Base-by-base conservation (phyloP, 2,797 vertebrate species). In the Clamator glandarius region DNA sequence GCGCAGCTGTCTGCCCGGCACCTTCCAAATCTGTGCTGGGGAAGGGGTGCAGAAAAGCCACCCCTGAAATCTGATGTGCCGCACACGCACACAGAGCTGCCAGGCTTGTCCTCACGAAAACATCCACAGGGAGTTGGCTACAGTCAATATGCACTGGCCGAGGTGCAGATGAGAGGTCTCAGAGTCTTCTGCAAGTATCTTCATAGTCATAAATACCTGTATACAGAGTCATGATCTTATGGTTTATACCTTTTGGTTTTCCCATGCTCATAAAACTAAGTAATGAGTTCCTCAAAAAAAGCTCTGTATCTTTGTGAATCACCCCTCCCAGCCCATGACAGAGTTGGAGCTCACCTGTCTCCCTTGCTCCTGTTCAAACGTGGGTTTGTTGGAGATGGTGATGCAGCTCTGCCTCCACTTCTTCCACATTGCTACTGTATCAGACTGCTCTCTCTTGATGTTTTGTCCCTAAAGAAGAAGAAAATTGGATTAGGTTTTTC, bases 401-500 rank as follows among this genome's bases (percentile, higher is more conserved):
- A 3, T 46, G 21, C 36, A 46, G 63, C 82, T 87, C 66, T 85
- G 66, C 46, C 68, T 66, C 72, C 20, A 5, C 57, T 85, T 20
- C 68, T 87, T 77, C 70, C 63, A 17, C 59, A 3, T 5, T n/a
- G 72, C 79, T 78, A 4, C 35, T 44, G 9, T 16, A 2, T 77
- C 41, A 69, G 25, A 28, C 84, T 77, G 70, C 55, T 46, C 0
- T 5, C 0, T 42, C 62, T 70, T 57, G 46, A 63, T 87, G n/a
- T 81, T 91, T 92, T 80, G 82, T 75, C 83, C 87, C 73, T 75
- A 76, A 78, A 89, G 92, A 92, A 77, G 76, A 72, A 50, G 75
- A 62, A 90, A 93, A 87, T 73, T 66, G 36, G 90, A 78, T 84
- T 95, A 58, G 55, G 5, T 63, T 84, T 90, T 84, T 73, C 23